Evolutionary conservation across 2,888 invertebrate genomes (phyloP).

Genomic region (Pocota personata): DNA sequence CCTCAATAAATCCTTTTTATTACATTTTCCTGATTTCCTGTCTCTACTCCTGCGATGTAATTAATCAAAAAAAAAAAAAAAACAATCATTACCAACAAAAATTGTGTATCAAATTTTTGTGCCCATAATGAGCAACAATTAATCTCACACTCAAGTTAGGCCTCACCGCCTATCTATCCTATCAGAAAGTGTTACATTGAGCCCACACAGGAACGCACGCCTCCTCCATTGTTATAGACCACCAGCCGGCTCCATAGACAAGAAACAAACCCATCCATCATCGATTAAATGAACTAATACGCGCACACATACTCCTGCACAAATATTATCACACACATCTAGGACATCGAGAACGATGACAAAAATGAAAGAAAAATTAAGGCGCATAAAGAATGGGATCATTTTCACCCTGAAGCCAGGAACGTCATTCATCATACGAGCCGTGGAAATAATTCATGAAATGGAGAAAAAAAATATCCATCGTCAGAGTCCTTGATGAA

Average conservation of each 20-base stretch:
- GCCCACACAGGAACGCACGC: slow-evolving; percentile 23
- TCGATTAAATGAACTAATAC: slow-evolving; percentile 68
- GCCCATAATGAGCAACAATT: slow-evolving; percentile 65
- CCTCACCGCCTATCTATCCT: slow-evolving; percentile 8
- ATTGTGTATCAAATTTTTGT: slow-evolving; percentile 50
- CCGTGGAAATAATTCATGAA: slow-evolving; percentile 62
- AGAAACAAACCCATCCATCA: slow-evolving; percentile 64
- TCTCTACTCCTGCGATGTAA: slow-evolving; percentile 25
- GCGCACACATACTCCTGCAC: slow-evolving; percentile 19
- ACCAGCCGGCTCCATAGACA: slow-evolving; percentile 35
- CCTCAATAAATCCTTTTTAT: slow-evolving; percentile 46
- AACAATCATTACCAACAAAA: slow-evolving; percentile 52
- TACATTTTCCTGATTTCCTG: slow-evolving; percentile 33
- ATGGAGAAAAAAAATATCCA: background rate
- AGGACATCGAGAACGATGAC: slow-evolving; percentile 50
- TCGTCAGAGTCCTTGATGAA: slow-evolving; percentile 56
- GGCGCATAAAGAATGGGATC: slow-evolving; percentile 67
- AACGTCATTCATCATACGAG: slow-evolving; percentile 68
- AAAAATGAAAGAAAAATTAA: slow-evolving; percentile 69
- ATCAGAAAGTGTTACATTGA: slow-evolving; percentile 6
- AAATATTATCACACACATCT: slow-evolving; percentile 8
- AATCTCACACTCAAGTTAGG: slow-evolving; percentile 45
- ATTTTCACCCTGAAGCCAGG: slow-evolving; percentile 55
- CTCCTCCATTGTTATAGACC: slow-evolving; percentile 34
- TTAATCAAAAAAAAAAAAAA: slow-evolving; percentile 62